Evolutionary conservation across 2,113 vertebrate genomes (phyloP), one percentile per base, ranked within the genome.

Genomic region (Mesoclemmys tuberculata): DNA sequence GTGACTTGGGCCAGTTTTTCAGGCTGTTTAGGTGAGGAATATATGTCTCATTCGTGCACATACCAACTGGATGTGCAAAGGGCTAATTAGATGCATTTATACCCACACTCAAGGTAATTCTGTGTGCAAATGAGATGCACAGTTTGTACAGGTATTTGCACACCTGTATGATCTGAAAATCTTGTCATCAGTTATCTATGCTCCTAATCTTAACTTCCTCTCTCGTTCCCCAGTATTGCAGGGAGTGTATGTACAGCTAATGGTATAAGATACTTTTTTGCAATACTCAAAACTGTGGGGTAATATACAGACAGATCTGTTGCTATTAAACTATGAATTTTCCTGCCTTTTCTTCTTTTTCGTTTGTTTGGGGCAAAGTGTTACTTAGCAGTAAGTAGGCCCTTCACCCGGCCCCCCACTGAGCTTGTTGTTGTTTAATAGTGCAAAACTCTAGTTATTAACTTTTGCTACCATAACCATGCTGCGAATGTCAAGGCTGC

Each of bases 401-500:
- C 87, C 52, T 90, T n/a, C 82, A 82, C 82, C 71, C 85, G 86
- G 91, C 93, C 55, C 1, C 3, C 1, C 0, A 90, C 26, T 90
- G 81, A 95, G 93, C 89, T 95, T 90, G 88, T 90, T 91, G 86
- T 49, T 94, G 80, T 96, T 98, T 97, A 97, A 61, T 27, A 6
- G 88, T 80, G 77, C 80, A 96, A n/a, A 68, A 5, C 79, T 55
- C 92, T 88, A 21, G 90, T 96, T 90, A 96, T 95, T 96, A 95
- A 95, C 92, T 91, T 94, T 85, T 93, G 91, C 85, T 88, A 44
- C 93, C 82, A 90, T 54, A 92, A 85, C 31, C 27, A 88, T 3
- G 1, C 41, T 29, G 81, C 61, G 84, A 6, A 80, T n/a, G 64
- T 87, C 90, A 75, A 89, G 87, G 64, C 90, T 95, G 89, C 80